A percentile compares a stretch with the other conserved stretches of the same genome.
These are phyloP conservation scores for Leuciscus idus DNA, from an alignment of 2,113 vertebrate genomes.

Conservation along the genomic window DNA sequence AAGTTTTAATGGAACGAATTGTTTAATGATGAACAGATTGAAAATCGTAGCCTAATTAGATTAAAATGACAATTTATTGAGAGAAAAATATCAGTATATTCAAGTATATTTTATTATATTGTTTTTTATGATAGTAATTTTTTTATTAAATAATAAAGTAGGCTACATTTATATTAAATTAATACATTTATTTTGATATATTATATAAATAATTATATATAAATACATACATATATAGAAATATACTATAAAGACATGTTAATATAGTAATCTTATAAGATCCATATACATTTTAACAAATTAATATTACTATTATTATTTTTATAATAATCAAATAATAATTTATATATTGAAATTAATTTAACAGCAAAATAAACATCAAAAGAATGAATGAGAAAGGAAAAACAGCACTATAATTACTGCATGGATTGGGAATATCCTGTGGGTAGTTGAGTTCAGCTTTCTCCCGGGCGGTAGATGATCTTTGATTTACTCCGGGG, in stretches of 20 bases:
- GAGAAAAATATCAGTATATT: neutral
- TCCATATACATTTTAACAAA: neutral
- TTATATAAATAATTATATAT: neutral
- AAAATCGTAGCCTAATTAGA: too few species aligned
- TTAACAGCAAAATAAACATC: neutral
- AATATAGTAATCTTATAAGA: too few species aligned
- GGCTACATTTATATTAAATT: too few species aligned
- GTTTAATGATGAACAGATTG: neutral
- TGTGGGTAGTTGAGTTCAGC: slow-evolving; percentile 6
- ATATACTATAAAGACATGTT: too few species aligned
- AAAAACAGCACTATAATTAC: slow-evolving; percentile 32
- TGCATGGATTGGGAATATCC: slow-evolving; percentile 24
- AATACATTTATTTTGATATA: neutral
- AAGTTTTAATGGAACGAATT: neutral
- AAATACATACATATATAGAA: too few species aligned
- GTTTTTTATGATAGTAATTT: neutral
- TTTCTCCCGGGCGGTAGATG: neutral
- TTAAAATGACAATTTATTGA: neutral
- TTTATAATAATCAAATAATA: neutral
- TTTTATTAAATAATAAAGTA: neutral
- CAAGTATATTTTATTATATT: neutral
- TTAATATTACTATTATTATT: neutral
- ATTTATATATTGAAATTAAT: neutral
- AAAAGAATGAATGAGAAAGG: neutral
- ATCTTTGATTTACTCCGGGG: slow-evolving; percentile 43